phyloP scores from a whole-genome alignment of 2,113 vertebrate genomes.

The Chloebia gouldiae region DNA sequence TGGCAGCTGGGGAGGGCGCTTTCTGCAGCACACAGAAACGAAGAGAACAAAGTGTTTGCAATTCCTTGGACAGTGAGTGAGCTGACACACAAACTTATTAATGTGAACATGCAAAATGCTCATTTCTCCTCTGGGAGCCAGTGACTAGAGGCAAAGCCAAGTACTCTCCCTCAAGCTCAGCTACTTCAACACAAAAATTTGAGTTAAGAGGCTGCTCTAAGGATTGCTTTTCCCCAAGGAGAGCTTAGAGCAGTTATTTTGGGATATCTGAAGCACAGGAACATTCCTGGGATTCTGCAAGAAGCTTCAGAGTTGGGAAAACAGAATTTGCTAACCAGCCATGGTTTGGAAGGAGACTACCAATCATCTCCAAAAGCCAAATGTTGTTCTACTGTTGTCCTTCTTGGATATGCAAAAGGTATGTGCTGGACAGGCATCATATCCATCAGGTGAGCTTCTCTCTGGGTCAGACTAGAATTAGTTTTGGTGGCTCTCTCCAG shows the following conservation, averaged over 20 bases:
- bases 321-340: slow-evolving; percentile 36
- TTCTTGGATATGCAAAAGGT: neutral
- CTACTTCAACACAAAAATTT: slow-evolving; percentile 30
- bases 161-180: slow-evolving; percentile 21
- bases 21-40: neutral
- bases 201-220: slow-evolving; percentile 43
- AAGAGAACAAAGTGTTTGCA: slow-evolving; percentile 2
- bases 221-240: slow-evolving; percentile 58
- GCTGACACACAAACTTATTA: slow-evolving; percentile 10
- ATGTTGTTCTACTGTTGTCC: neutral
- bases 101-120: slow-evolving; percentile 12
- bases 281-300: slow-evolving; percentile 76
- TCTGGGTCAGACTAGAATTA: neutral
- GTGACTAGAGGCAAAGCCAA: slow-evolving; percentile 21
- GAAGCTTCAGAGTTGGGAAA: slow-evolving; percentile 67
- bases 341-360: neutral
- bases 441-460: neutral
- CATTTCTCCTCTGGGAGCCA: neutral
- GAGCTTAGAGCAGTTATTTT: slow-evolving; percentile 73
- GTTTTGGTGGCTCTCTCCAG: neutral
- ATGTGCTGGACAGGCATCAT: neutral
- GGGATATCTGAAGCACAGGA: slow-evolving; percentile 66
- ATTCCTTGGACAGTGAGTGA: neutral
- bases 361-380: neutral
- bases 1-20: neutral